Evolutionary conservation across 2,113 vertebrate species (phyloP).

Genomic region (Pitta sordida): DNA sequence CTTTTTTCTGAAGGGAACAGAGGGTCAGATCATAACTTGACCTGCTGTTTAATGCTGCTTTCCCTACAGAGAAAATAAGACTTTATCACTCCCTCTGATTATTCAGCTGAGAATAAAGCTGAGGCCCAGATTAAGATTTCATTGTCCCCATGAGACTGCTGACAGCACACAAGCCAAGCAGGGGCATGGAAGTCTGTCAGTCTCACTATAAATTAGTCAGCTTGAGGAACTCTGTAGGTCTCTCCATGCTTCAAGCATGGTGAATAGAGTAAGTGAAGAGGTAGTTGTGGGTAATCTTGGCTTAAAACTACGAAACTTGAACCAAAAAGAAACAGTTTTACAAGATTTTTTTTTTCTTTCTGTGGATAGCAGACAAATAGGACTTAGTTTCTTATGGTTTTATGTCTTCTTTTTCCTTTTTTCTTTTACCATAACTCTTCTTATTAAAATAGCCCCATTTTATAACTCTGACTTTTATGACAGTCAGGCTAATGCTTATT

Average conservation of each 20-base stretch:
- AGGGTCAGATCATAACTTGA: constrained; percentile 36
- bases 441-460: not conserved
- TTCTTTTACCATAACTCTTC: not conserved
- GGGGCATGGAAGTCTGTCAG: not conserved
- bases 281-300: not conserved
- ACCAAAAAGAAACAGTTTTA: not conserved
- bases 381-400: not conserved
- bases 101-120: constrained; percentile 41
- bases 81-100: constrained; percentile 33
- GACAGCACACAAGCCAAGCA: not conserved
- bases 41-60: constrained; percentile 32
- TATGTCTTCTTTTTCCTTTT: not conserved
- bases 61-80: not conserved
- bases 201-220: not conserved
- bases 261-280: not conserved
- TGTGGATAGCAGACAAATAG: not conserved
- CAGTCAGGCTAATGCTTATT: not conserved
- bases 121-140: not conserved
- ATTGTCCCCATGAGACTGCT: not conserved
- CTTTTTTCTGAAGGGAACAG: constrained; percentile 39
- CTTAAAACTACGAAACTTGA: not conserved
- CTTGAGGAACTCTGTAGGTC: not conserved
- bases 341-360: not conserved
- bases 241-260: not conserved
- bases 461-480: not conserved